A percentile compares a stretch with the other conserved stretches of the same genome.
phyloP scores from a whole-genome alignment of 2,113 vertebrate genomes.

The Poecile atricapillus region DNA sequence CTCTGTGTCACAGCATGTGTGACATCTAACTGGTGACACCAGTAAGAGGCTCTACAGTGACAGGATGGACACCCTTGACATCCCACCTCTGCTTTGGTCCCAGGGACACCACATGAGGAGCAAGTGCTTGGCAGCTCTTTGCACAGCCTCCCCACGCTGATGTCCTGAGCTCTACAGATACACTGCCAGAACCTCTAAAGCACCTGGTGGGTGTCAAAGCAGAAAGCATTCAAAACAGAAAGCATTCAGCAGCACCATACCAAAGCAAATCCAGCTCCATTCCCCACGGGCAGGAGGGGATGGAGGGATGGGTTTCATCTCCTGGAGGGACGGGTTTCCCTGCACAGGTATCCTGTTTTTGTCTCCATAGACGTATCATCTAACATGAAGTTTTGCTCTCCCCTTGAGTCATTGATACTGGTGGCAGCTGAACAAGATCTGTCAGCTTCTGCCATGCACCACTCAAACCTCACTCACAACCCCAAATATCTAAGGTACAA shows the following conservation, averaged over 20 bases:
- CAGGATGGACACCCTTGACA: neutral
- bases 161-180: neutral
- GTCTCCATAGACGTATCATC: accelerated
- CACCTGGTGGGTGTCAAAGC: neutral
- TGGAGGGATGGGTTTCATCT: neutral
- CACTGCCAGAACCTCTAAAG: neutral
- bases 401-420: accelerated
- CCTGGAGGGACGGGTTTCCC: neutral
- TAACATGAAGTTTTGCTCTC: accelerated
- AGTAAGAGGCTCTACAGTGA: neutral
- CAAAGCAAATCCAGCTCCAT: neutral
- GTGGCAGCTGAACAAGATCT: neutral
- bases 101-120: accelerated
- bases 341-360: neutral
- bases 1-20: neutral
- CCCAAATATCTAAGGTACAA: neutral
- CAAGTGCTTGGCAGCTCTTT: neutral
- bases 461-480: neutral
- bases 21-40: neutral
- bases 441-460: neutral
- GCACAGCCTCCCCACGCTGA: accelerated
- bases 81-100: neutral
- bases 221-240: neutral
- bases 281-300: accelerated
- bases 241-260: neutral